Percentiles rank a stretch among this genome's conserved stretches.
Conservation (phyloP, 2,113 vertebrate genomes). For the Murina feae region DNA sequence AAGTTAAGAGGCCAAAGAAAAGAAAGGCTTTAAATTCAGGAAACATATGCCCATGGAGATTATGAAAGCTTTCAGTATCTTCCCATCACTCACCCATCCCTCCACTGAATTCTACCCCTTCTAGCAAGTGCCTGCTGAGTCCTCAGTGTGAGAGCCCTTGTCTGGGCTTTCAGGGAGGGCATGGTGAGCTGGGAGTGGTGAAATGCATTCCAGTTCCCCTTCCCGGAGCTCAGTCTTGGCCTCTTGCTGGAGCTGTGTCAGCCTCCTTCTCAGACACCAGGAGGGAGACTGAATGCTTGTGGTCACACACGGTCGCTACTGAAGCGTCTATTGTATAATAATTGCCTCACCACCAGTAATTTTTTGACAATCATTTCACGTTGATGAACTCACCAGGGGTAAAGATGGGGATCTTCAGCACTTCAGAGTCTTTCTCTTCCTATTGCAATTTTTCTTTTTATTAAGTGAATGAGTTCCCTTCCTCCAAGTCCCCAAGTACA, state of each 20-base stretch:
- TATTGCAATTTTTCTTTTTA: slow-evolving; percentile 47
- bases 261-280: not conserved
- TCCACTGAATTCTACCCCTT: not conserved
- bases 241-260: not conserved
- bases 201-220: not conserved
- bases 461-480: slow-evolving; percentile 30
- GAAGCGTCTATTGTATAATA: not conserved
- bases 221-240: not conserved
- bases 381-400: slow-evolving; percentile 26
- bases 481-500: not conserved
- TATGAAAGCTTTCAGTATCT: not conserved
- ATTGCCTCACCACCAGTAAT: not conserved
- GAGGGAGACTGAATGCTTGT: not conserved
- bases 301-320: not conserved
- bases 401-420: not conserved
- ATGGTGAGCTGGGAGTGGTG: not conserved
- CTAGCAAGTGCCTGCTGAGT: not conserved
- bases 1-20: slow-evolving; percentile 1
- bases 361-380: slow-evolving; percentile 33
- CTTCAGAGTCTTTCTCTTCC: slow-evolving; percentile 22
- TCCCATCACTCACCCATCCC: not conserved
- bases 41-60: not conserved
- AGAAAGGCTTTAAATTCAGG: slow-evolving; percentile 15
- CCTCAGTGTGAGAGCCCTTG: not conserved
- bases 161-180: not conserved